These are phyloP conservation scores for Chascanopsetta lugubris DNA, from an alignment of 2,113 vertebrate genomes.

Conservation along the genomic window DNA sequence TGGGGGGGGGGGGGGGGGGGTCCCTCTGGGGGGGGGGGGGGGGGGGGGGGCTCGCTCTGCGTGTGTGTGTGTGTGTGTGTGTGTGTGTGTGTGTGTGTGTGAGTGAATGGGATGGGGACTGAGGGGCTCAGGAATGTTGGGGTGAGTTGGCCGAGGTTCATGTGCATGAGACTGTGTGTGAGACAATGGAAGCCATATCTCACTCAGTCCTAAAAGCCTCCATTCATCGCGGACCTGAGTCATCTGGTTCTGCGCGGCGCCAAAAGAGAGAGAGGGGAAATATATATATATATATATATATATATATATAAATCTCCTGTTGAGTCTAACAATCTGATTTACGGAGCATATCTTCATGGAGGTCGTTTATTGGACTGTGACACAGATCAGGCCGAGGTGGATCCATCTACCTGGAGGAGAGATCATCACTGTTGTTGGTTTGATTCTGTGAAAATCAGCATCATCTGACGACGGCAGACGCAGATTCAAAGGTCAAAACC, in stretches of 20 bases:
- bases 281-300: too few relatives aligned
- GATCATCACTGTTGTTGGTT: too few relatives aligned
- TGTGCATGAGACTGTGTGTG: slow-evolving; percentile 34
- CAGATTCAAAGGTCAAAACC: neutral
- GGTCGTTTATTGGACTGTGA: too few relatives aligned
- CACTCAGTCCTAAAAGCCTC: slow-evolving; percentile 53
- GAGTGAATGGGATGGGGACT: slow-evolving; percentile 38
- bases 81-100: slow-evolving; percentile 20
- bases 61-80: slow-evolving; percentile 24
- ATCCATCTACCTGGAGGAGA: too few relatives aligned
- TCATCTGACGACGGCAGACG: too few relatives aligned
- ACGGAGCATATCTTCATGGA: too few relatives aligned
- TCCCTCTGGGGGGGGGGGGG: slow-evolving; percentile 27
- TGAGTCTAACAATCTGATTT: neutral
- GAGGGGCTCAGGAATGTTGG: slow-evolving; percentile 58
- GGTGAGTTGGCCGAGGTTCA: slow-evolving; percentile 35
- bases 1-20: slow-evolving; percentile 20
- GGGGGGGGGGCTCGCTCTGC: slow-evolving; percentile 19
- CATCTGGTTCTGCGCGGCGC: slow-evolving; percentile 35
- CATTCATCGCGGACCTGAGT: slow-evolving; percentile 61
- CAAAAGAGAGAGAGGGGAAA: slow-evolving; percentile 6
- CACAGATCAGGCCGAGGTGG: too few relatives aligned
- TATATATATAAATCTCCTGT: neutral
- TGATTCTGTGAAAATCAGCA: too few relatives aligned
- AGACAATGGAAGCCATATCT: slow-evolving; percentile 61